Conservation (phyloP, 64 coral and sea anemone genomes). For the Orbicella faveolata region DNA sequence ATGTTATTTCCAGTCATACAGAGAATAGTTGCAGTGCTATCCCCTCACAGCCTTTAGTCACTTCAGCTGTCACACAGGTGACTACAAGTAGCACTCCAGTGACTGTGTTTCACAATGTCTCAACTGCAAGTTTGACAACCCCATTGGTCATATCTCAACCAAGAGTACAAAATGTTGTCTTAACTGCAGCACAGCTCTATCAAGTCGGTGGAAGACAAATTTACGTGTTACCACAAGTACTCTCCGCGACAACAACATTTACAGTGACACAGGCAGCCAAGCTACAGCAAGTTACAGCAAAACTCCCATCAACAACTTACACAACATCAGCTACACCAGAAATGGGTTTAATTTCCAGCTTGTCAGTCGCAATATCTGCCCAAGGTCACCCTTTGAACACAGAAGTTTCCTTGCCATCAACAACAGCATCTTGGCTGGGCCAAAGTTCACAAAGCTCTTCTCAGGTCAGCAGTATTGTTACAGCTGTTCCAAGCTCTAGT, state of each 20-base stretch:
- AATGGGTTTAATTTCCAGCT: neutral
- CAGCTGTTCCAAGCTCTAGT: no score
- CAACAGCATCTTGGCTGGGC: neutral
- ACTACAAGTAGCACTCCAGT: neutral
- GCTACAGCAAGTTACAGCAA: neutral
- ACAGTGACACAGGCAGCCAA: neutral
- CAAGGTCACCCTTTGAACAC: neutral
- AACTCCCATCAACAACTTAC: neutral
- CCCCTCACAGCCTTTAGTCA: neutral
- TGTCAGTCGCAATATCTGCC: neutral
- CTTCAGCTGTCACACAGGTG: neutral
- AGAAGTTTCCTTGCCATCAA: neutral
- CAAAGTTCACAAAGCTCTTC: neutral
- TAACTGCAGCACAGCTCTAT: conserved; percentile 17
- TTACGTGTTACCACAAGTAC: neutral
- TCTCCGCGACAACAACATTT: neutral
- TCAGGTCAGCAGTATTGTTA: neutral
- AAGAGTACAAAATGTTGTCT: conserved; percentile 7
- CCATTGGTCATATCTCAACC: neutral
- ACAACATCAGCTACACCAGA: neutral
- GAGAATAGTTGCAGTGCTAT: neutral
- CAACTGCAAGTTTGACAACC: neutral
- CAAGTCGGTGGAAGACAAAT: conserved; percentile 1
- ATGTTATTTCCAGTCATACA: neutral
- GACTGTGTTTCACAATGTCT: neutral